Evolutionary conservation across 2,113 vertebrate species (phyloP).

Genomic region (Dendrocopos noguchii): DNA sequence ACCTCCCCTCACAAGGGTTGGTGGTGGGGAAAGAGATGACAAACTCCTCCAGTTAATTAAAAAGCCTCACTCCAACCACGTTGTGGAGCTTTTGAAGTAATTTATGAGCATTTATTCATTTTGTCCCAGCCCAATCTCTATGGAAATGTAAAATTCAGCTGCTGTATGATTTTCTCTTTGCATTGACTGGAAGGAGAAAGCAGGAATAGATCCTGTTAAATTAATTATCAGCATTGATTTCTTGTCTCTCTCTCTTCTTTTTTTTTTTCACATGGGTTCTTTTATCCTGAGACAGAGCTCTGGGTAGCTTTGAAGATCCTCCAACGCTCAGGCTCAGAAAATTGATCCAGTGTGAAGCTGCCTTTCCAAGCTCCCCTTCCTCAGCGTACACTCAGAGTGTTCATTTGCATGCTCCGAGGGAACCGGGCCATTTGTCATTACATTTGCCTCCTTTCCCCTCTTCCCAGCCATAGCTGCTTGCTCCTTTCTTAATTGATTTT

Average conservation of each 20-base stretch:
- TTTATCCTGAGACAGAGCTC: slow-evolving; percentile 34
- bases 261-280: not conserved
- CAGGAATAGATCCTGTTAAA: slow-evolving; percentile 20
- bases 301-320: slow-evolving; percentile 28
- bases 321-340: slow-evolving; percentile 11
- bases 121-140: slow-evolving; percentile 51
- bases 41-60: slow-evolving; percentile 73
- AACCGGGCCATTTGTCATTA: not conserved
- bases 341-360: slow-evolving; percentile 13
- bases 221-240: slow-evolving; percentile 65
- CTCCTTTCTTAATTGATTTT: slow-evolving; percentile 53
- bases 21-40: slow-evolving; percentile 1
- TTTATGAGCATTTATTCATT: slow-evolving; percentile 54
- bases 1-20: not conserved
- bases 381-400: not conserved
- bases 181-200: slow-evolving; percentile 6
- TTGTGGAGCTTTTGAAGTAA: slow-evolving; percentile 51
- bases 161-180: slow-evolving; percentile 2
- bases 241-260: slow-evolving; percentile 14
- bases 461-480: not conserved
- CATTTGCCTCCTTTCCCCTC: slow-evolving; percentile 1
- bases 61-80: slow-evolving; percentile 1
- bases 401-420: not conserved
- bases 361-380: slow-evolving; percentile 2
- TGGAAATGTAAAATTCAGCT: slow-evolving; percentile 33